These are phyloP conservation scores for Macropus fuliginosus DNA, from an alignment of 2,797 vertebrate species.

Conservation along the genomic window DNA sequence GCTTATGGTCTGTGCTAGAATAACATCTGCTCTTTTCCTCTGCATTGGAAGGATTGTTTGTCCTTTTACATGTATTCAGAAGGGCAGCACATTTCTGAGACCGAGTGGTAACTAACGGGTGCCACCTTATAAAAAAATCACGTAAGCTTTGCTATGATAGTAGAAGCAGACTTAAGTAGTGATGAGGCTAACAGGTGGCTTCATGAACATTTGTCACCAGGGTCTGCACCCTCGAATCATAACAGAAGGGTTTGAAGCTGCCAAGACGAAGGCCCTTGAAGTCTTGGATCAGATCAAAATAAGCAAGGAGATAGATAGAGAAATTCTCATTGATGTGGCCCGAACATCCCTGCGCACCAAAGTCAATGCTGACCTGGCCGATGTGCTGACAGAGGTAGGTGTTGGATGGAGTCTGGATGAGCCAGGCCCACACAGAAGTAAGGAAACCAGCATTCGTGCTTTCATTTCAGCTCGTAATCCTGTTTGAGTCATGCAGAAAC, in stretches of 20 bases:
- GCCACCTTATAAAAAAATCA: not conserved
- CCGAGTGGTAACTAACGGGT: not conserved
- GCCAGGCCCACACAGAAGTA: not conserved
- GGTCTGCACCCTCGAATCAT: slow-evolving; percentile 97
- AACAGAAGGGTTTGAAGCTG: slow-evolving; percentile 96
- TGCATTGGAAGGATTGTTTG: slow-evolving; percentile 87
- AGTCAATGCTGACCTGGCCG: slow-evolving; percentile 94
- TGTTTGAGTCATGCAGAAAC: not conserved
- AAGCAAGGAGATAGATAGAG: slow-evolving; percentile 92
- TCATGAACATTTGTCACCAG: slow-evolving; percentile 80
- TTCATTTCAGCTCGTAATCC: not conserved
- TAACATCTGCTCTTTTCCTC: slow-evolving; percentile 92
- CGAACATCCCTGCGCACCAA: slow-evolving; percentile 97
- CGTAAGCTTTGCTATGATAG: not conserved
- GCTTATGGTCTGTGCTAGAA: slow-evolving; percentile 90
- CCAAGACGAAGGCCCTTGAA: slow-evolving; percentile 94
- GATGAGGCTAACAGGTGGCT: not conserved
- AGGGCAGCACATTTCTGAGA: slow-evolving; percentile 87
- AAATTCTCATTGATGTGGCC: slow-evolving; percentile 93
- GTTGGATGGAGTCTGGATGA: fast-evolving
- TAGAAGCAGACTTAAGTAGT: not conserved
- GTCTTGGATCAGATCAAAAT: slow-evolving; percentile 93
- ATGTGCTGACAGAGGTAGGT: slow-evolving; percentile 95
- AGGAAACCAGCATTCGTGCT: not conserved
- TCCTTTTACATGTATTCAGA: slow-evolving; percentile 93